phyloP scores from a whole-genome alignment of 2,113 vertebrate genomes.

The Hyperoodon ampullatus region DNA sequence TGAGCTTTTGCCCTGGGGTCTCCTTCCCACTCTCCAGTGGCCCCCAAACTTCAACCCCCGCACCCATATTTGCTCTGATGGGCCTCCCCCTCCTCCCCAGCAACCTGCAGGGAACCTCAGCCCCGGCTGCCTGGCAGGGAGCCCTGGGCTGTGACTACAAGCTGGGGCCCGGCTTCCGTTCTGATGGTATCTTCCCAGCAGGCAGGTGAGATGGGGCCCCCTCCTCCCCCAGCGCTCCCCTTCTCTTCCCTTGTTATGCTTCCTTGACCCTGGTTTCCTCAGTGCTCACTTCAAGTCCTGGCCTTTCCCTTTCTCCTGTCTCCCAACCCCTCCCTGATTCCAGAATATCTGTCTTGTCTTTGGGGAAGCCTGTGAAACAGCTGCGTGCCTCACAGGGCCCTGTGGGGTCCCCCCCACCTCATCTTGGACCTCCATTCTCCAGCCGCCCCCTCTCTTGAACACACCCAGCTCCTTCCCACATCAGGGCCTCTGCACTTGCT shows the following conservation, averaged over 20 bases:
- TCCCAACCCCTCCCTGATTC: neutral
- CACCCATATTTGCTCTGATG: neutral
- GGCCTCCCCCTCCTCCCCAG: constrained; percentile 77
- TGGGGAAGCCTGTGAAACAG: neutral
- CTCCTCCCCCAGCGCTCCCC: rapidly evolving
- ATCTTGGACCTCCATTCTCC: neutral
- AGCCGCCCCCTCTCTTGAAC: neutral
- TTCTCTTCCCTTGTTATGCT: neutral
- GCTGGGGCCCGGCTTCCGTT: constrained; percentile 87
- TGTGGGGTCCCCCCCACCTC: neutral
- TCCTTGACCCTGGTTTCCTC: neutral
- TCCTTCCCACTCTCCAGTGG: neutral
- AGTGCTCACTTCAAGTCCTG: neutral
- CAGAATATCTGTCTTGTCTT: neutral
- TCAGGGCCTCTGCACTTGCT: neutral
- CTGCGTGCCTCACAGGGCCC: neutral
- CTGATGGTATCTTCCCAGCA: neutral
- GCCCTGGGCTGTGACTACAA: constrained; percentile 89
- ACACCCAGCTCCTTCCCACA: neutral
- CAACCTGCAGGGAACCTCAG: constrained; percentile 80
- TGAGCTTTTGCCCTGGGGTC: constrained; percentile 72
- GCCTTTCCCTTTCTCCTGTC: neutral
- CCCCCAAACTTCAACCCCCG: neutral
- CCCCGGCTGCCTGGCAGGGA: constrained; percentile 86
- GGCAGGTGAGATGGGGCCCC: constrained; percentile 52